phyloP scores from a whole-genome alignment of 2,888 invertebrate genomes.

The Ornithoptera alexandrae region DNA sequence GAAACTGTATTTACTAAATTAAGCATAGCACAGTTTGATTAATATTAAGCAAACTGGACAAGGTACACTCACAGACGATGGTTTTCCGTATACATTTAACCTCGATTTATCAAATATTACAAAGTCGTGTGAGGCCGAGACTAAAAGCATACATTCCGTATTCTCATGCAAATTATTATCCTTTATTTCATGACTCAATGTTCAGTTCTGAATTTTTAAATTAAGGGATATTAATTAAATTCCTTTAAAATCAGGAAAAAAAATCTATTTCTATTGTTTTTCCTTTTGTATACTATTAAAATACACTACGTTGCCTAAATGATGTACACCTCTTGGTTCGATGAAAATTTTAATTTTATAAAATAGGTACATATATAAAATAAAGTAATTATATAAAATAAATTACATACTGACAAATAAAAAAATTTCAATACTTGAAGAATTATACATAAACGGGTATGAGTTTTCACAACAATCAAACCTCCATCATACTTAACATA shows the following conservation, averaged over 20 bases:
- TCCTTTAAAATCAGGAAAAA: background rate
- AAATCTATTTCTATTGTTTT: background rate
- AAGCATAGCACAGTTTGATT: background rate
- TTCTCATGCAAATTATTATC: background rate
- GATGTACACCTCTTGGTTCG: too few species aligned
- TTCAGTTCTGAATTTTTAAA: background rate
- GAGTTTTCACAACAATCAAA: too few species aligned
- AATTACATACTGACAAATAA: too few species aligned
- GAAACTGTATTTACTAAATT: background rate
- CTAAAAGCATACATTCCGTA: constrained; percentile 6
- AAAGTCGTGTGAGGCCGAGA: constrained; percentile 25
- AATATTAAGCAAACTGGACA: constrained; percentile 28
- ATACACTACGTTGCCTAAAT: too few species aligned
- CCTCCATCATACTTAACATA: too few species aligned
- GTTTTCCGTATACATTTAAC: constrained; percentile 41
- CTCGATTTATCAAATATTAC: constrained; percentile 37
- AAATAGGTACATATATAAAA: too few species aligned
- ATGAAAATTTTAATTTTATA: too few species aligned
- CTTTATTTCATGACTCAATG: background rate
- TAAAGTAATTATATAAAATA: too few species aligned
- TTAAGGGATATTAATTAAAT: background rate
- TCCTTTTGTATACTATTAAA: background rate
- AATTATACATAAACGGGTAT: too few species aligned
- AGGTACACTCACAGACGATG: constrained; percentile 21
- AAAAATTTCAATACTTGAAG: too few species aligned